Percentiles rank a stretch among this genome's conserved stretches.
Evolutionary conservation across 2,797 vertebrate genomes (phyloP).

Genomic region (Pseudomugil tenellus): DNA sequence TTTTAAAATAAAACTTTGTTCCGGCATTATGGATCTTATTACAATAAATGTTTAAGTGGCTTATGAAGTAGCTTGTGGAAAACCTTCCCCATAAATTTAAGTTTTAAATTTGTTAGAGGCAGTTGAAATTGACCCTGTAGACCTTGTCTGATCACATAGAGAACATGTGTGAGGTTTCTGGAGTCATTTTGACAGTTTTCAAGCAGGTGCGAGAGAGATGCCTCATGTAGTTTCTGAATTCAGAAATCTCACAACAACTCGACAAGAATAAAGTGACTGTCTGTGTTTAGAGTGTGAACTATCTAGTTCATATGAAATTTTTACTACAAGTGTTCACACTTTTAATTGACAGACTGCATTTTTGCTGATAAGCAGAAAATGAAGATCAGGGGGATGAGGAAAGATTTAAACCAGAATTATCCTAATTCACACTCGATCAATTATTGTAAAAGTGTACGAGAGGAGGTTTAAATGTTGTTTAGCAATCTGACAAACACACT

Average conservation of each 20-base stretch:
- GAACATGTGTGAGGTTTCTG: constrained; percentile 18
- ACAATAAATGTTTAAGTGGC: not conserved
- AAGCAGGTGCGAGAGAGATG: constrained; percentile 26
- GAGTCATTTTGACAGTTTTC: constrained; percentile 41
- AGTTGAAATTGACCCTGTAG: constrained; percentile 13
- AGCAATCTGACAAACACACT: not conserved
- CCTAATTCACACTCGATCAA: not conserved
- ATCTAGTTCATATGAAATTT: constrained; percentile 26
- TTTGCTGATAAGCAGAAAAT: constrained; percentile 3
- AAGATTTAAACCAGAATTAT: not conserved
- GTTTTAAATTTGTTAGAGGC: not conserved
- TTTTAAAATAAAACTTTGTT: too few relatives aligned
- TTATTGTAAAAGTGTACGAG: not conserved
- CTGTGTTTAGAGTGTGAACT: constrained; percentile 35
- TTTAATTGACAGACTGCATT: constrained; percentile 39
- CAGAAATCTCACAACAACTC: constrained; percentile 23
- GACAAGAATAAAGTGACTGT: constrained; percentile 40
- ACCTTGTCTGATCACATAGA: constrained; percentile 12
- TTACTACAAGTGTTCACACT: constrained; percentile 28
- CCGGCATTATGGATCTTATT: too few relatives aligned
- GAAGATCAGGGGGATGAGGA: constrained; percentile 1
- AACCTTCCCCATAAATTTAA: constrained; percentile 5
- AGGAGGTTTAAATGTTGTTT: not conserved
- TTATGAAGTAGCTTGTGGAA: constrained; percentile 13
- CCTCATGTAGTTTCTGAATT: constrained; percentile 38